These are phyloP conservation scores for Tubulanus polymorphus DNA, from an alignment of 2,888 invertebrate species.

Conservation along the genomic window DNA sequence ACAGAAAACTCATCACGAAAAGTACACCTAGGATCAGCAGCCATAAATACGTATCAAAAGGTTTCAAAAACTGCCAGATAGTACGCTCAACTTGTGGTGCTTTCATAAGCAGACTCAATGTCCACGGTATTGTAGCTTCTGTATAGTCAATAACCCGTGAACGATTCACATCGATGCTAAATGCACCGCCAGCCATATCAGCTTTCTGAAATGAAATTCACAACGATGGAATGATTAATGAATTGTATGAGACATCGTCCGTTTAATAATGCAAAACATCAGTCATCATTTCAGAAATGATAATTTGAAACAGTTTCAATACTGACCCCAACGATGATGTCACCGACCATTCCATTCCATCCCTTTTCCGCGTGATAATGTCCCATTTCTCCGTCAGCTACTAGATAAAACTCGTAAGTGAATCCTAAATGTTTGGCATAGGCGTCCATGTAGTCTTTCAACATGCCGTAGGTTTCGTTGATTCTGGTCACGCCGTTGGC, in stretches of 20 bases:
- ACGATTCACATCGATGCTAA: no score
- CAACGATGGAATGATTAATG: no score
- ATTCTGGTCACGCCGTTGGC: no score
- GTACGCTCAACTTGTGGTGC: background rate
- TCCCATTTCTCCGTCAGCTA: background rate
- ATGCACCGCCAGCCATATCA: background rate
- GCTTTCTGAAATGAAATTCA: background rate
- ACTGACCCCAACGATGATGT: background rate
- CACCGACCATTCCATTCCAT: background rate
- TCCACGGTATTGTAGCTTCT: background rate
- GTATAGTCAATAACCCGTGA: background rate
- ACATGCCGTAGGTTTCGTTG: background rate
- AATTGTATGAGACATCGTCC: no score
- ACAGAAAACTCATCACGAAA: background rate
- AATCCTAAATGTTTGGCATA: background rate
- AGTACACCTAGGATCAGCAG: background rate
- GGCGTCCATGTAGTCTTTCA: background rate
- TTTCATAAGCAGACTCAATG: background rate
- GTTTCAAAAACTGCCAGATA: background rate
- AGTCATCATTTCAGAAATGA: background rate
- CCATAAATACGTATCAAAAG: background rate
- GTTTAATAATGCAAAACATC: no score
- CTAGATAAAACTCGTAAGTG: background rate
- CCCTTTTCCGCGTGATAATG: background rate
- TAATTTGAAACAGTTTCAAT: background rate